These are phyloP conservation scores for Karalla daura DNA, from an alignment of 2,797 vertebrate genomes.

Conservation along the genomic window DNA sequence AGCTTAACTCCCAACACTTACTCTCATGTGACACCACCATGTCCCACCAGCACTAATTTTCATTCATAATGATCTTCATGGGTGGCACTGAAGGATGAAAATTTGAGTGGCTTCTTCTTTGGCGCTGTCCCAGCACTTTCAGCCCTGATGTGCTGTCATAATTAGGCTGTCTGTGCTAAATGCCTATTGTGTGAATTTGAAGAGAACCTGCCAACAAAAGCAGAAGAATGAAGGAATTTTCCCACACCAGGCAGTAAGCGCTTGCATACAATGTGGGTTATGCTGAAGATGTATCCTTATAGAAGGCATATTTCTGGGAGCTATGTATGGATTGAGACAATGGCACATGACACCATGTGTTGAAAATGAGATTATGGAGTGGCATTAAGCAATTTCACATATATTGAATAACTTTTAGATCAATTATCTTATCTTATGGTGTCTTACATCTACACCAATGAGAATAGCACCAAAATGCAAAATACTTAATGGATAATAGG, in stretches of 20 bases:
- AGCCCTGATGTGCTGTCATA: slow-evolving; percentile 73
- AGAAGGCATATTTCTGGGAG: slow-evolving; percentile 59
- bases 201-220: slow-evolving; percentile 68
- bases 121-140: slow-evolving; percentile 70
- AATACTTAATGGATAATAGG: too few relatives aligned
- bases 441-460: neutral
- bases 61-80: slow-evolving; percentile 76
- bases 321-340: slow-evolving; percentile 73
- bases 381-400: slow-evolving; percentile 33
- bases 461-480: too few relatives aligned
- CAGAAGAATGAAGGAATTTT: slow-evolving; percentile 70
- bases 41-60: slow-evolving; percentile 68
- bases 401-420: slow-evolving; percentile 20
- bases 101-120: slow-evolving; percentile 63
- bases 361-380: slow-evolving; percentile 49
- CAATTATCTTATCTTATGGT: slow-evolving; percentile 5
- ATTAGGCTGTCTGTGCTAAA: slow-evolving; percentile 78
- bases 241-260: slow-evolving; percentile 65
- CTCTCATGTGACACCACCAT: neutral
- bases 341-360: slow-evolving; percentile 51
- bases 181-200: slow-evolving; percentile 75
- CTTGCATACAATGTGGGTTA: slow-evolving; percentile 69
- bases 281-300: slow-evolving; percentile 60
- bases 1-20: slow-evolving; percentile 3
- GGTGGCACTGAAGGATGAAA: slow-evolving; percentile 72